Evolutionary conservation across 2,797 vertebrate species (phyloP), one percentile per base, ranked within the genome.

Genomic region (Liparis tanakae): DNA sequence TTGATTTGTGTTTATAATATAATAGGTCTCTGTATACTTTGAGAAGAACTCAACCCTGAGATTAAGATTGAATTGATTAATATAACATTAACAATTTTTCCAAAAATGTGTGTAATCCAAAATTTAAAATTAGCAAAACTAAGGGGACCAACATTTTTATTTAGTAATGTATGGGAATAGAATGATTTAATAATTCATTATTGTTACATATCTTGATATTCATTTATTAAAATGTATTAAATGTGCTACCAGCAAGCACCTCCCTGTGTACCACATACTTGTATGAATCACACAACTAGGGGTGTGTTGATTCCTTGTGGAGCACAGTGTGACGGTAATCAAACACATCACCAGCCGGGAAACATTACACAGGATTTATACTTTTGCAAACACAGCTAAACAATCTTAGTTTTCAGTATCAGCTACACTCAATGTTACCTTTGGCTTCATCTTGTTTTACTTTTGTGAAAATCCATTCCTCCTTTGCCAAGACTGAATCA

Each of bases 351-450:
- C 37, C 56, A 14, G 15, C 34, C n/a, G 33, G 18, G 17, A 73
- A 78, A 10, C 2, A 51, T 58, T 25, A 33, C 1, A 30, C 17
- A 6, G 2, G 7, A 53, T 36, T 60, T 72, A 10, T 9, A 14
- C 48, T 55, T 70, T 56, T 46, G 30, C 12, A 51, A 82, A 65
- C 10, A 66, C 36, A 57, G 80, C 17, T 48, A 54, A 73, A 74
- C 59, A 63, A 60, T 30, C 53, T 77, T 39, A 55, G 14, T 67
- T 75, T 84, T 80, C 44, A 70, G 34, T 58, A 18, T 62, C 25
- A 78, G 60, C 58, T 81, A 65, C 55, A 39, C 51, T 68, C 43
- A 55, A 48, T 48, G 60, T 77, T 71, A 70, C 61, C 57, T 82
- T 80, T 85, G 74, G 76, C 39, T 63, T 9, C 55, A 41, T 43